A percentile compares a stretch with the other conserved stretches of the same genome.
Evolutionary conservation across 2,888 invertebrate genomes (phyloP).

Genomic region (Caenorhabditis uteleia): DNA sequence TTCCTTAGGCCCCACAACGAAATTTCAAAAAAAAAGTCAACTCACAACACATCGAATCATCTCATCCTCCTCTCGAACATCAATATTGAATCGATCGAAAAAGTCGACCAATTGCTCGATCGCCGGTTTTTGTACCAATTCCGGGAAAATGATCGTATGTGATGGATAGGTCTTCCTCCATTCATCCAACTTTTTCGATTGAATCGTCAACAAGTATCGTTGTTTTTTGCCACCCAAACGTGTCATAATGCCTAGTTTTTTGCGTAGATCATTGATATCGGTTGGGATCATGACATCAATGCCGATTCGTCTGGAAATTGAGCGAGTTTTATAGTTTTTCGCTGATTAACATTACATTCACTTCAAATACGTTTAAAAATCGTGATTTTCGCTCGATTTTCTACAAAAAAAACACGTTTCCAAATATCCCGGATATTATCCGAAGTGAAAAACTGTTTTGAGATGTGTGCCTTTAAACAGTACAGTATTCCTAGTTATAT

Average conservation of each 20-base stretch:
- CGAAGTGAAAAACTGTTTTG: neutral
- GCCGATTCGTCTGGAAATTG: conserved; percentile 26
- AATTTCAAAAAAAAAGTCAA: too few relatives aligned
- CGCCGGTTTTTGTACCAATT: conserved; percentile 8
- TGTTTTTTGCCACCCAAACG: conserved; percentile 6
- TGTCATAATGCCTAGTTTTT: conserved; percentile 10
- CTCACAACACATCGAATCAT: conserved; percentile 15
- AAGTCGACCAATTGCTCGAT: conserved; percentile 18
- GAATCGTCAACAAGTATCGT: conserved; percentile 25
- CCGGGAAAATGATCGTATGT: conserved; percentile 5
- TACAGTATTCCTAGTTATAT: too few relatives aligned
- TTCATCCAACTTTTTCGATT: conserved; percentile 16
- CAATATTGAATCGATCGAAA: conserved; percentile 20
- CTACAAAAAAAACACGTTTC: too few relatives aligned
- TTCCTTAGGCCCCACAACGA: too few relatives aligned
- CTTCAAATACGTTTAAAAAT: too few relatives aligned
- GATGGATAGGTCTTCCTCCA: conserved; percentile 1
- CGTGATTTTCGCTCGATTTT: too few relatives aligned
- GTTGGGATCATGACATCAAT: conserved; percentile 18
- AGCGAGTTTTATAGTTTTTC: too few relatives aligned
- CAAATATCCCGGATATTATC: too few relatives aligned
- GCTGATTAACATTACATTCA: too few relatives aligned
- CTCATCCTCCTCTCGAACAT: conserved; percentile 11
- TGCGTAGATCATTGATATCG: conserved; percentile 10
- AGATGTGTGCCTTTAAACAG: too few relatives aligned